A percentile compares a stretch with the other conserved stretches of the same genome.
These are phyloP conservation scores for Hypanus sabinus DNA, from an alignment of 2,113 vertebrate genomes.

Conservation along the genomic window DNA sequence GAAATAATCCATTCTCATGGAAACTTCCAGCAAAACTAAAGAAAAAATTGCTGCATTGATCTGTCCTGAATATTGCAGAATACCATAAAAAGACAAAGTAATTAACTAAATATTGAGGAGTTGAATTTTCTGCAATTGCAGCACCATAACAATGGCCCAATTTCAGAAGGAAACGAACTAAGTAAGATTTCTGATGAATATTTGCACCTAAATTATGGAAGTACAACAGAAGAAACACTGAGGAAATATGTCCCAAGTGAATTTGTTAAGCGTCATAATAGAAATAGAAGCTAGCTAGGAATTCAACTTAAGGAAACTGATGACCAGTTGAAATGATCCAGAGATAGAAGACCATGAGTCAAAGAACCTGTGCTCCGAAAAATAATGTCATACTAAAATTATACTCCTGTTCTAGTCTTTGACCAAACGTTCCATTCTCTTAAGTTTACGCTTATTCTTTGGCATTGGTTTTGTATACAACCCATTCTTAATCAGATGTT, in stretches of 20 bases:
- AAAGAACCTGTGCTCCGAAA: background rate
- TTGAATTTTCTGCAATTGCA: background rate
- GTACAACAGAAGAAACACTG: background rate
- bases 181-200: background rate
- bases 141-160: too few relatives aligned
- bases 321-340: background rate
- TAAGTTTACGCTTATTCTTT: slow-evolving; percentile 94
- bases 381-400: slow-evolving; percentile 28
- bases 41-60: background rate
- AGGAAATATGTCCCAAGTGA: background rate
- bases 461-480: slow-evolving; percentile 91
- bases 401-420: slow-evolving; percentile 63
- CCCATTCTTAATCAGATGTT: slow-evolving; percentile 83
- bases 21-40: background rate
- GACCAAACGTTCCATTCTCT: slow-evolving; percentile 85
- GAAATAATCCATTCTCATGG: background rate
- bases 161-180: background rate
- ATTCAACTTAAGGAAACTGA: background rate
- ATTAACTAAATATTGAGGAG: background rate
- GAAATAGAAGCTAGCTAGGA: background rate
- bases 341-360: background rate
- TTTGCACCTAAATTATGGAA: background rate
- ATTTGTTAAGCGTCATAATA: background rate
- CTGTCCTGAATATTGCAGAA: background rate
- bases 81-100: background rate